phyloP scores from a whole-genome alignment of 2,888 invertebrate species.

The Elgonia sp. region DNA sequence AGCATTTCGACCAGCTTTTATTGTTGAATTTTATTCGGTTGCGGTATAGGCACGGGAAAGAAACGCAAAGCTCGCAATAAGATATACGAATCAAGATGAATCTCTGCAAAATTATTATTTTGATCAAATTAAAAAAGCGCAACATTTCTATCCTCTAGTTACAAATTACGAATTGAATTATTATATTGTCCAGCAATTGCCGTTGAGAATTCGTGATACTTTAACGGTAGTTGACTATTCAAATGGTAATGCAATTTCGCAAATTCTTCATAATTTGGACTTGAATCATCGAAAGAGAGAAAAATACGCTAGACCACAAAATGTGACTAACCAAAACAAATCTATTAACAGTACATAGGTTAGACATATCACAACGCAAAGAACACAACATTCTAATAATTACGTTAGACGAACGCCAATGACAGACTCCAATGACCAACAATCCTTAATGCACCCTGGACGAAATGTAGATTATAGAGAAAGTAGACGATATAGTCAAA shows the following conservation, averaged over 20 bases:
- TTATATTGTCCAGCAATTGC: constrained; percentile 58
- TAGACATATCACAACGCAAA: neutral
- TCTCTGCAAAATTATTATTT: too few relatives aligned
- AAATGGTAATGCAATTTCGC: constrained; percentile 14
- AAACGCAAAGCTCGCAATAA: too few relatives aligned
- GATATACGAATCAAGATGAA: too few relatives aligned
- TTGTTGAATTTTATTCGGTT: too few relatives aligned
- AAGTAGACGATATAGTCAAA: too few relatives aligned
- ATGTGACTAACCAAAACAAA: neutral
- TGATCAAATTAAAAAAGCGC: neutral
- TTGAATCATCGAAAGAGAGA: constrained; percentile 31
- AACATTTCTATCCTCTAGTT: constrained; percentile 58
- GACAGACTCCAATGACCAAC: too few relatives aligned
- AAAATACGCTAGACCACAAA: neutral
- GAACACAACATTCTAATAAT: neutral
- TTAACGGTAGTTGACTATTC: constrained; percentile 32
- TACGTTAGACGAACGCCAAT: too few relatives aligned
- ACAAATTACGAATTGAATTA: constrained; percentile 53
- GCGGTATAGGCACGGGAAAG: too few relatives aligned
- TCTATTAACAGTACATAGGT: too few relatives aligned
- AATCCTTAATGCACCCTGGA: too few relatives aligned
- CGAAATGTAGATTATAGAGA: too few relatives aligned
- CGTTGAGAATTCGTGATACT: constrained; percentile 49
- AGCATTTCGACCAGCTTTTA: too few relatives aligned
- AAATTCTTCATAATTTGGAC: constrained; percentile 43